Evolutionary conservation across 1,140 invertebrate genomes (phyloP).

Genomic region (Pogonomyrmex barbatus): DNA sequence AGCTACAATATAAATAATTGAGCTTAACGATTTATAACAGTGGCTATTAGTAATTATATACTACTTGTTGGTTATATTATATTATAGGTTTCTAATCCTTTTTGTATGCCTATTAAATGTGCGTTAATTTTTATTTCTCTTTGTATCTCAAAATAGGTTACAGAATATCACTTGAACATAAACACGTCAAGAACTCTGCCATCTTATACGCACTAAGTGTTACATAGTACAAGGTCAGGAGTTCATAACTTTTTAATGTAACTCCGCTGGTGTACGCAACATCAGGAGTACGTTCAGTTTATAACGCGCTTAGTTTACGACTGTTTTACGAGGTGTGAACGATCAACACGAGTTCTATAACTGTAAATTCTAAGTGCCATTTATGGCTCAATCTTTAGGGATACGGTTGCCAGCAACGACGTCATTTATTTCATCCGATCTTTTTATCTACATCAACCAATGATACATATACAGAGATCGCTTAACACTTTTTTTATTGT

Average conservation of each 20-base stretch:
- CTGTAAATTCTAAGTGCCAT: constrained; percentile 83
- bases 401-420: constrained; percentile 75
- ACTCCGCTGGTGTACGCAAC: constrained; percentile 16
- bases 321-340: constrained; percentile 83
- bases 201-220: constrained; percentile 19
- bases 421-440: constrained; percentile 78
- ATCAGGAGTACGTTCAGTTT: constrained; percentile 73
- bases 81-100: not conserved
- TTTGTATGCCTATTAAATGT: not conserved
- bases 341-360: constrained; percentile 83
- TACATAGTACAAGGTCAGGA: constrained; percentile 46
- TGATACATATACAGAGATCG: constrained; percentile 25
- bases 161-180: not conserved
- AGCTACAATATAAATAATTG: not conserved
- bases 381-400: constrained; percentile 80
- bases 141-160: not conserved
- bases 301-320: constrained; percentile 81
- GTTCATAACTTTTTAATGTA: constrained; percentile 51
- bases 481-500: not conserved
- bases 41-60: not conserved
- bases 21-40: not conserved
- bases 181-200: not conserved
- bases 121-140: not conserved
- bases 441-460: constrained; percentile 53
- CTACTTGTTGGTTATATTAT: not conserved